These are phyloP conservation scores for Drosophila flavopinicola DNA, from an alignment of 2,888 invertebrate species.

Conservation along the genomic window DNA sequence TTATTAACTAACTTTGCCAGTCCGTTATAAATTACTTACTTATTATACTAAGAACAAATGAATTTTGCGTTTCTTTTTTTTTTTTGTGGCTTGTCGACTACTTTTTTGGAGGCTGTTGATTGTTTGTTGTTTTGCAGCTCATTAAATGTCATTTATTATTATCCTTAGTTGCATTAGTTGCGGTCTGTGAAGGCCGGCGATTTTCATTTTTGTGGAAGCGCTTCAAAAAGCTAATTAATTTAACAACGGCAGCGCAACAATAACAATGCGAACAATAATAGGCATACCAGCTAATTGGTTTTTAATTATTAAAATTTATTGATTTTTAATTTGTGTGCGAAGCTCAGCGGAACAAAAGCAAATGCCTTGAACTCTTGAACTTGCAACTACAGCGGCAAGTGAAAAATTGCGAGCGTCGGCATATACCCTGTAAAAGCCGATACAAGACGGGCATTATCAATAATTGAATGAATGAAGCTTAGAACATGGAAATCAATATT, in stretches of 20 bases:
- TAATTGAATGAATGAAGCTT: too few relatives aligned
- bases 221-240: constrained; percentile 48
- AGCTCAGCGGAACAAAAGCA: constrained; percentile 12
- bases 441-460: neutral
- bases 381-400: constrained; percentile 14
- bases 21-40: too few relatives aligned
- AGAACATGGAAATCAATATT: too few relatives aligned
- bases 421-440: neutral
- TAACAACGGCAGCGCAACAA: constrained; percentile 18
- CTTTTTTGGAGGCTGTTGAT: constrained; percentile 18
- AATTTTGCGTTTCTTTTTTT: constrained; percentile 1
- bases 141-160: constrained; percentile 46
- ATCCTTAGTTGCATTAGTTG: constrained; percentile 47
- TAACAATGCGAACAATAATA: constrained; percentile 25
- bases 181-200: constrained; percentile 40
- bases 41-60: constrained; percentile 19
- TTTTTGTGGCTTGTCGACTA: neutral
- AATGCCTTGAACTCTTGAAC: constrained; percentile 55
- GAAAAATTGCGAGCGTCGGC: constrained; percentile 14
- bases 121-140: constrained; percentile 30
- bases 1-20: too few relatives aligned
- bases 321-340: constrained; percentile 66
- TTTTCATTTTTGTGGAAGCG: constrained; percentile 24
- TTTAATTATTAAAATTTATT: constrained; percentile 71
- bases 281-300: constrained; percentile 56